Evolutionary conservation across 2,113 vertebrate genomes (phyloP).

Genomic region (Zootoca vivipara): DNA sequence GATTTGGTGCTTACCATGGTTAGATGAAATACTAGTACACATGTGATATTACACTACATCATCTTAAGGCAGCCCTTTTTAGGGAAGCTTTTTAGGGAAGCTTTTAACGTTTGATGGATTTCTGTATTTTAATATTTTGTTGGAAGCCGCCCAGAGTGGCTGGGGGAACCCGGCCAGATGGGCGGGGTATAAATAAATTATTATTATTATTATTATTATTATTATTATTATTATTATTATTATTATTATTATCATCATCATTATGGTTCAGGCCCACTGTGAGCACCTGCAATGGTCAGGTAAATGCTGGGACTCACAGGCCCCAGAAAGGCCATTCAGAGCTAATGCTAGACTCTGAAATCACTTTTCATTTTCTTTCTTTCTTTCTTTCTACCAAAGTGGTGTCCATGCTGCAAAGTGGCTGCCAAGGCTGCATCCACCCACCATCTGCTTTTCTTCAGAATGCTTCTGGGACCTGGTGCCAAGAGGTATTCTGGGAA

Average conservation of each 20-base stretch:
- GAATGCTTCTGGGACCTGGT: background rate
- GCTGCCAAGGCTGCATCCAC: background rate
- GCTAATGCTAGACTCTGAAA: background rate
- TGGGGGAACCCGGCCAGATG: no score
- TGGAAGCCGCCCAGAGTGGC: no score
- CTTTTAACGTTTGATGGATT: no score
- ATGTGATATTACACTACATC: background rate
- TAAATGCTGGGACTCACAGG: no score
- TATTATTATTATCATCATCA: no score
- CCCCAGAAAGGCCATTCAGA: background rate
- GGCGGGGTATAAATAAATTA: no score
- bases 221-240: no score
- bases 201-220: no score
- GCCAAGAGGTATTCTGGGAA: background rate
- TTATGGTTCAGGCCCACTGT: background rate
- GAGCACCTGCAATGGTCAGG: no score
- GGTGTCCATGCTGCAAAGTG: background rate
- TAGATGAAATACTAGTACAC: background rate
- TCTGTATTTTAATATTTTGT: no score
- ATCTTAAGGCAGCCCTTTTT: no score
- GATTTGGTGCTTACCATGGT: background rate
- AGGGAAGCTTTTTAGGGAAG: no score
- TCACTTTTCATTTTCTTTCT: background rate
- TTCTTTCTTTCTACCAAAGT: background rate
- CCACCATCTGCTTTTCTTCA: background rate